Evolutionary conservation across 2,113 vertebrate genomes (phyloP).

Genomic region (Dryoscopus gambensis): DNA sequence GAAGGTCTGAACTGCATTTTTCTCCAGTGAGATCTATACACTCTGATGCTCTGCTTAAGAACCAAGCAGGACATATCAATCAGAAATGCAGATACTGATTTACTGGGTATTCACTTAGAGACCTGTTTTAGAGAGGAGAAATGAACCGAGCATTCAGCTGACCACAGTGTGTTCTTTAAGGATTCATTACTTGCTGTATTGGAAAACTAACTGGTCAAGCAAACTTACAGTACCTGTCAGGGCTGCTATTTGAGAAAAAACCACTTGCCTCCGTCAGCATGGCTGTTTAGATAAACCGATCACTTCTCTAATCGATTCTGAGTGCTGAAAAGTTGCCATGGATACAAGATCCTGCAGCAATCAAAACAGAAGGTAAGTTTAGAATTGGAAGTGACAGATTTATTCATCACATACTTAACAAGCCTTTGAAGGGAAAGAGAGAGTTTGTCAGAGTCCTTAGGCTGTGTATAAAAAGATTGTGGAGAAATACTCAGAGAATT

Average conservation of each 20-base stretch:
- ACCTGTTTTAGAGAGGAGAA: neutral
- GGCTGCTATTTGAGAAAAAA: slow-evolving; percentile 61
- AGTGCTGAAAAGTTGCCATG: slow-evolving; percentile 80
- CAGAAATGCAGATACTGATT: slow-evolving; percentile 16
- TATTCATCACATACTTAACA: slow-evolving; percentile 81
- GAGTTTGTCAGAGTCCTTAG: slow-evolving; percentile 72
- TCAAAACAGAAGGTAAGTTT: slow-evolving; percentile 76
- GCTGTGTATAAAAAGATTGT: slow-evolving; percentile 71
- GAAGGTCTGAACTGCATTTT: neutral
- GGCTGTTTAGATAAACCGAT: slow-evolving; percentile 71
- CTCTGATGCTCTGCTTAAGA: neutral
- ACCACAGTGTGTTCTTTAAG: neutral
- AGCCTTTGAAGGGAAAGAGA: slow-evolving; percentile 74
- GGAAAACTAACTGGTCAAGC: slow-evolving; percentile 42
- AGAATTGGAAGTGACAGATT: slow-evolving; percentile 81
- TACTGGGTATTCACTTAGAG: slow-evolving; percentile 31
- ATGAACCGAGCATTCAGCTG: neutral
- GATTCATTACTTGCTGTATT: slow-evolving; percentile 19
- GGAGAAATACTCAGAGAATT: slow-evolving; percentile 65
- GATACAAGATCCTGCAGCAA: slow-evolving; percentile 73
- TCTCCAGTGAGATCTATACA: neutral
- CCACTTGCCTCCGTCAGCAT: slow-evolving; percentile 65
- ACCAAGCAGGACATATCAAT: neutral
- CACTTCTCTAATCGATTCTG: slow-evolving; percentile 74
- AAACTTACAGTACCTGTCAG: slow-evolving; percentile 48